Percentiles rank a stretch among this genome's conserved stretches.
phyloP scores from a whole-genome alignment of 2,888 invertebrate genomes.

The Parnassius mnemosyne region DNA sequence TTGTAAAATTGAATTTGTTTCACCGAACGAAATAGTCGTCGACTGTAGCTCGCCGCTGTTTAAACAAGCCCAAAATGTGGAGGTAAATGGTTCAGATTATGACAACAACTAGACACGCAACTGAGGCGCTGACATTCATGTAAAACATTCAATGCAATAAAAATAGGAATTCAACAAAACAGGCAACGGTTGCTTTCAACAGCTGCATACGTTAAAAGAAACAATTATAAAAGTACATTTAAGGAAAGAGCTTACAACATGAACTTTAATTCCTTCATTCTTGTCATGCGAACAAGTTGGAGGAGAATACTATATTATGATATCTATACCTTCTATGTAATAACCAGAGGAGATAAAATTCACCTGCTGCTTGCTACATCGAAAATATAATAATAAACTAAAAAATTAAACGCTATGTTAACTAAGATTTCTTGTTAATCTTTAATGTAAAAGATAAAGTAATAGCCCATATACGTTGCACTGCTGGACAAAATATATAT shows the following conservation, averaged over 20 bases:
- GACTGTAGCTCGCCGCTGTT: not conserved
- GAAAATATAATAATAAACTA: slow-evolving; percentile 2
- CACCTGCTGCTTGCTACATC: slow-evolving; percentile 8
- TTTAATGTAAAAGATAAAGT: no score
- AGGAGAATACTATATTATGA: slow-evolving; percentile 9
- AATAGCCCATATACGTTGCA: no score
- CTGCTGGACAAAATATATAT: no score
- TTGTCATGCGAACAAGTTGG: slow-evolving; percentile 12
- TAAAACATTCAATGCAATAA: slow-evolving; percentile 1
- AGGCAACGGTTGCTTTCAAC: slow-evolving; percentile 7
- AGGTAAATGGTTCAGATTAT: slow-evolving; percentile 14
- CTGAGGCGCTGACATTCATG: slow-evolving; percentile 4
- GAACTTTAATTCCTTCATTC: slow-evolving; percentile 15
- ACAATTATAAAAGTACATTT: slow-evolving; percentile 14
- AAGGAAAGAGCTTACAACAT: slow-evolving; percentile 12
- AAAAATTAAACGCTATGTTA: not conserved
- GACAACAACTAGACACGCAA: slow-evolving; percentile 11
- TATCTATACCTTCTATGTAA: slow-evolving; percentile 10
- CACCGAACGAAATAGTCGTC: not conserved
- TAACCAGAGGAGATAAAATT: slow-evolving; percentile 4
- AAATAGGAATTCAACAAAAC: slow-evolving; percentile 17
- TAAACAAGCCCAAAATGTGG: not conserved
- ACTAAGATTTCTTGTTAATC: not conserved
- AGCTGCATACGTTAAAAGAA: slow-evolving; percentile 17
- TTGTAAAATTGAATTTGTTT: slow-evolving; percentile 13